Evolutionary conservation across 2,797 vertebrate genomes (phyloP).

Genomic region (Mycteria americana): DNA sequence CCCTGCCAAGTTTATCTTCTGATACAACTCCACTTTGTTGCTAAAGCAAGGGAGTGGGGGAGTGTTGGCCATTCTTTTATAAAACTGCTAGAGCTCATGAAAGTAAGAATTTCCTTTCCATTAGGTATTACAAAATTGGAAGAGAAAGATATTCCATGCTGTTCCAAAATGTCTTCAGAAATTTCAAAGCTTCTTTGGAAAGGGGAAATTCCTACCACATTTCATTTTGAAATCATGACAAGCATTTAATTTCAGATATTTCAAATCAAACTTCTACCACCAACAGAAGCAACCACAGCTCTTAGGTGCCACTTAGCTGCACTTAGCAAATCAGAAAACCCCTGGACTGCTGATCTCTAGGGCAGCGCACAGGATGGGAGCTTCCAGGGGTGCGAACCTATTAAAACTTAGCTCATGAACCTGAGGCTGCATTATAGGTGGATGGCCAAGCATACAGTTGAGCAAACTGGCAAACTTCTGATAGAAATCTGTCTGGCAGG

Average conservation of each 20-base stretch:
- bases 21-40: neutral
- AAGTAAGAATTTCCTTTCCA: neutral
- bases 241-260: neutral
- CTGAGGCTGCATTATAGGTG: neutral
- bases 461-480: neutral
- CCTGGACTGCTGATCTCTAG: neutral
- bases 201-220: neutral
- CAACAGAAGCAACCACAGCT: neutral
- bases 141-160: neutral
- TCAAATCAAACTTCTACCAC: neutral
- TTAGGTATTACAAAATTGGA: neutral
- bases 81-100: neutral
- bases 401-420: neutral
- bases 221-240: neutral
- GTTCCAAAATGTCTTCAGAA: neutral
- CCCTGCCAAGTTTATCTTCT: neutral
- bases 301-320: neutral
- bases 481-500: neutral
- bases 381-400: neutral
- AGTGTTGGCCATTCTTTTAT: neutral
- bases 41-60: neutral
- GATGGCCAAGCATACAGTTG: neutral
- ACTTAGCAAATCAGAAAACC: neutral
- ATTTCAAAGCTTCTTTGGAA: neutral
- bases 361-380: neutral